phyloP scores from a whole-genome alignment of 30 jellyfish, hydroid and myxozoan genomes.

The Nemopilema nomurai region DNA sequence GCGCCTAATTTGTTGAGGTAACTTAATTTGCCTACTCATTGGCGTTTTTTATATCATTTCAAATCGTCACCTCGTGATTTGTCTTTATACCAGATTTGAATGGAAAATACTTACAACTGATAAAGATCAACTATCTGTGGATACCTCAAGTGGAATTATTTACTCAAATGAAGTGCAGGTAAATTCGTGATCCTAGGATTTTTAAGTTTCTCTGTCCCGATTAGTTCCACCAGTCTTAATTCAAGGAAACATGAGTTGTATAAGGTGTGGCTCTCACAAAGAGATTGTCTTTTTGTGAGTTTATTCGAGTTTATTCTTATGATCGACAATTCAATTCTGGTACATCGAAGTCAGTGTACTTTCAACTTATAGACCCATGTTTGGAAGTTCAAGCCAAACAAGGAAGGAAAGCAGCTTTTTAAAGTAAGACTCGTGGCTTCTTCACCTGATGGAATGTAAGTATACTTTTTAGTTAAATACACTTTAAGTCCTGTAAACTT shows the following conservation, averaged over 20 bases:
- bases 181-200: neutral
- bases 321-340: conserved; percentile 63
- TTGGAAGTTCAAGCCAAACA: conserved; percentile 72
- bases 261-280: too few species aligned
- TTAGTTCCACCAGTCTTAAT: too few species aligned
- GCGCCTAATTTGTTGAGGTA: too few species aligned
- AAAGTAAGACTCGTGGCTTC: conserved; percentile 58
- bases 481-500: too few species aligned
- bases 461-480: too few species aligned
- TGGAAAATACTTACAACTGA: conserved; percentile 73
- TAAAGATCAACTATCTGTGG: conserved; percentile 42
- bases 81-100: conserved; percentile 30
- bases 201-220: too few species aligned
- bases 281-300: too few species aligned
- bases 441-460: conserved; percentile 41
- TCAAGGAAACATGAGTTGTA: too few species aligned
- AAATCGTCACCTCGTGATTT: too few species aligned
- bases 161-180: conserved; percentile 78
- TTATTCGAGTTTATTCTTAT: too few species aligned
- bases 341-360: conserved; percentile 31
- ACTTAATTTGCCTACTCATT: too few species aligned
- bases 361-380: conserved; percentile 40
- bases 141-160: conserved; percentile 25
- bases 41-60: too few species aligned
- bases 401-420: conserved; percentile 49